A percentile compares a stretch with the other conserved stretches of the same genome.
phyloP scores from a whole-genome alignment of 2,888 invertebrate species.

The Apotomis capreana region DNA sequence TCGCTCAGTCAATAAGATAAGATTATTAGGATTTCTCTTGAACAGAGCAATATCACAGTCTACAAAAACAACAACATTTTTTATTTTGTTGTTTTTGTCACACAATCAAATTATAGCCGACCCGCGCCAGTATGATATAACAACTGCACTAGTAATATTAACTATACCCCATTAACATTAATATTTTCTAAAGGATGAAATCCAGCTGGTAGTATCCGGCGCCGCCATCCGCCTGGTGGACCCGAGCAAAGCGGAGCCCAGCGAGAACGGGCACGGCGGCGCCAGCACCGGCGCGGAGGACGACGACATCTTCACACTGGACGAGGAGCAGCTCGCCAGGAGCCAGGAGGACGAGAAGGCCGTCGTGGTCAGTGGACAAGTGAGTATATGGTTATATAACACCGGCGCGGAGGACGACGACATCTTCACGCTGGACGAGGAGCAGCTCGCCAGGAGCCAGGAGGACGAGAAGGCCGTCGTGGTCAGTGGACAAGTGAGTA shows the following conservation, averaged over 20 bases:
- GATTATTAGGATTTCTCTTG: no score
- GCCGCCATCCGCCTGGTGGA: slow-evolving; percentile 87
- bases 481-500: slow-evolving; percentile 57
- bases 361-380: slow-evolving; percentile 55
- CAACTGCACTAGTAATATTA: no score
- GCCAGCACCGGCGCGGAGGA: slow-evolving; percentile 43
- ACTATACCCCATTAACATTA: no score
- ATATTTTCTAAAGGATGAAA: slow-evolving; percentile 80
- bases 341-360: slow-evolving; percentile 59
- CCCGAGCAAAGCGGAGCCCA: slow-evolving; percentile 51
- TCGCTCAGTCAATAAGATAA: no score
- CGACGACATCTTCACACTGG: slow-evolving; percentile 92
- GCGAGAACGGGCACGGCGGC: slow-evolving; percentile 42
- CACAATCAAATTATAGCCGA: no score
- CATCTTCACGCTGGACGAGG: slow-evolving; percentile 93
- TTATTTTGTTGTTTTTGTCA: no score
- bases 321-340: slow-evolving; percentile 86
- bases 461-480: slow-evolving; percentile 59
- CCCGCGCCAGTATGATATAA: no score
- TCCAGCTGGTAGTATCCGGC: slow-evolving; percentile 87
- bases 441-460: slow-evolving; percentile 73
- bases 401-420: no score
- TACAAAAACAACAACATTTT: no score
- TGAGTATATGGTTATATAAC: slow-evolving; percentile 41
- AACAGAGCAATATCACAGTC: no score